phyloP scores from a whole-genome alignment of 1,140 invertebrate genomes.

The Drosophila pruinosa region DNA sequence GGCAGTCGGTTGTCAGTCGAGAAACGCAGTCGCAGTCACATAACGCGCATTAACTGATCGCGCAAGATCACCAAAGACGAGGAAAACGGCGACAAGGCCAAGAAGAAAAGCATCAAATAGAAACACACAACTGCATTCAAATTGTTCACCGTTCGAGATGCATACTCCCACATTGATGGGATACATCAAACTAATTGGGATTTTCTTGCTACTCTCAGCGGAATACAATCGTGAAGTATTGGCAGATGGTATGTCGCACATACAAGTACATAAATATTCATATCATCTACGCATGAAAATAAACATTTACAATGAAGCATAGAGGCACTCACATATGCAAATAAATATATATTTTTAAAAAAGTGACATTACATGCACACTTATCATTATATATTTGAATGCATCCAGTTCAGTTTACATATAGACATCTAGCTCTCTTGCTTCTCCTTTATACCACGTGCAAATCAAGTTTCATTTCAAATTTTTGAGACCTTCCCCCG shows the following conservation, averaged over 20 bases:
- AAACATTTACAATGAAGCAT: neutral
- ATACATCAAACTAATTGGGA: neutral
- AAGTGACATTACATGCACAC: no score
- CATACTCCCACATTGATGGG: neutral
- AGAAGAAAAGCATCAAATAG: neutral
- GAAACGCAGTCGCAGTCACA: slow-evolving; percentile 17
- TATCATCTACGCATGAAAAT: neutral
- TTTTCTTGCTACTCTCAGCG: neutral
- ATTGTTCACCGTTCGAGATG: neutral
- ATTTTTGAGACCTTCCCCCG: neutral
- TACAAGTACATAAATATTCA: neutral
- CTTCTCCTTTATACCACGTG: no score
- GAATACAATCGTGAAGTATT: neutral
- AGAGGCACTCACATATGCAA: no score
- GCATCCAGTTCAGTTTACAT: neutral
- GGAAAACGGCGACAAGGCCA: slow-evolving; percentile 1
- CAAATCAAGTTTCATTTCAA: neutral
- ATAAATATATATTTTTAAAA: no score
- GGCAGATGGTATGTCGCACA: neutral
- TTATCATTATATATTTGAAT: neutral
- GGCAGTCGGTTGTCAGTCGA: slow-evolving; percentile 6
- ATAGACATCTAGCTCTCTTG: neutral
- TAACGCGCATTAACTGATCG: slow-evolving; percentile 14
- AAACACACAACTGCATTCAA: neutral
- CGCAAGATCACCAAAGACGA: neutral